Conservation (phyloP, 2,888 invertebrate genomes). For the Cremastinae sp. region DNA sequence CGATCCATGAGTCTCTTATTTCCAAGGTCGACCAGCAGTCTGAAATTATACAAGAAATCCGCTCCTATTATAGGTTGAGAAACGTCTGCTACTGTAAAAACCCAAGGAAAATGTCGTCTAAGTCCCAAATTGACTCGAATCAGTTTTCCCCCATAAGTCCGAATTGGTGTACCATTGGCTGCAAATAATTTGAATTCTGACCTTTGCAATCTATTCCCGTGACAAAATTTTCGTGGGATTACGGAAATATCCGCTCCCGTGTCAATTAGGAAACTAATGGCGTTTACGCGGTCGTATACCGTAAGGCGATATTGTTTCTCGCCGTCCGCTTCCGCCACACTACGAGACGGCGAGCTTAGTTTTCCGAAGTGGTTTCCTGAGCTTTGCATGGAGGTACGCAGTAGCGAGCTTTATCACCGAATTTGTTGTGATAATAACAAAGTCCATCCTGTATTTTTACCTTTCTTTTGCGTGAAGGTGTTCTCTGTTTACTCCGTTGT, state of each 20-base stretch:
- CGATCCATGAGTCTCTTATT: background rate
- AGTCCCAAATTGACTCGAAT: constrained; percentile 33
- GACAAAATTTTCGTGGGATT: background rate
- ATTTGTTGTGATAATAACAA: constrained; percentile 47
- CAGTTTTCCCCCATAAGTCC: constrained; percentile 18
- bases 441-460: too few species aligned
- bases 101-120: constrained; percentile 37
- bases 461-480: too few species aligned
- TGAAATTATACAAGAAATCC: constrained; percentile 19
- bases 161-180: constrained; percentile 29
- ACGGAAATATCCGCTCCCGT: constrained; percentile 45
- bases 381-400: constrained; percentile 25
- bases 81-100: constrained; percentile 42
- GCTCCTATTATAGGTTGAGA: constrained; percentile 26
- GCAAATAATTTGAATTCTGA: constrained; percentile 40
- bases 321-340: constrained; percentile 31
- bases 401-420: constrained; percentile 34
- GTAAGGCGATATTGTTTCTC: constrained; percentile 23
- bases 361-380: constrained; percentile 15
- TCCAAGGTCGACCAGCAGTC: constrained; percentile 21
- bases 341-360: constrained; percentile 30
- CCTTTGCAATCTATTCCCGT: too few species aligned
- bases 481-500: too few species aligned
- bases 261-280: constrained; percentile 49
- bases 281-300: constrained; percentile 32